Evolutionary conservation across 2,888 invertebrate genomes (phyloP).

Genomic region (Drosophila infuscata): DNA sequence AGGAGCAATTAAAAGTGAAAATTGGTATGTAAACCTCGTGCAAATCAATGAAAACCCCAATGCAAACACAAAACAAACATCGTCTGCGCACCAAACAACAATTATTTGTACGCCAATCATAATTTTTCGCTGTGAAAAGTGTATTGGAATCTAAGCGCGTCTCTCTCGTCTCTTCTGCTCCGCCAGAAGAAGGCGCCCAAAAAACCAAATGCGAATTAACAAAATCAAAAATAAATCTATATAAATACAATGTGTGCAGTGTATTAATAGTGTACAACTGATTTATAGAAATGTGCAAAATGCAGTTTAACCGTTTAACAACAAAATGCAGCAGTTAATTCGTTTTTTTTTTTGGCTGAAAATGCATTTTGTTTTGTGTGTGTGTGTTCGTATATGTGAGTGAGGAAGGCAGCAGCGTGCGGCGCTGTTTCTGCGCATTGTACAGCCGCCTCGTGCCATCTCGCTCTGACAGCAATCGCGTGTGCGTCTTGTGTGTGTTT

Average conservation of each 20-base stretch:
- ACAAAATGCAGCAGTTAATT: conserved; percentile 48
- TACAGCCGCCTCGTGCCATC: conserved; percentile 46
- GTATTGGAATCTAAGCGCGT: conserved; percentile 77
- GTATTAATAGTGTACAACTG: conserved; percentile 18
- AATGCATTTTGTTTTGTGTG: conserved; percentile 65
- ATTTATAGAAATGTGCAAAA: conserved; percentile 7
- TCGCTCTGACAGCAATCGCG: conserved; percentile 56
- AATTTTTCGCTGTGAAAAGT: conserved; percentile 58
- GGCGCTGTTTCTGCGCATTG: conserved; percentile 54
- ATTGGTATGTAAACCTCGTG: conserved; percentile 90
- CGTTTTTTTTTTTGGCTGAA: conserved; percentile 56
- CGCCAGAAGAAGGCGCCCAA: conserved; percentile 34
- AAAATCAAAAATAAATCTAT: conserved; percentile 18
- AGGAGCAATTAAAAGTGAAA: conserved; percentile 97
- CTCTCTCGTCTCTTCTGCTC: conserved; percentile 35
- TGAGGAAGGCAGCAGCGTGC: conserved; percentile 62
- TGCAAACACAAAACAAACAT: conserved; percentile 31
- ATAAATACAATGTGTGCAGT: conserved; percentile 6
- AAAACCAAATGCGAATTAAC: conserved; percentile 30
- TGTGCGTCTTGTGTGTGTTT: conserved; percentile 32
- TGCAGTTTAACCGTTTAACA: conserved; percentile 23
- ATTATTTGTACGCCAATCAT: conserved; percentile 33
- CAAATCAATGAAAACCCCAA: conserved; percentile 56
- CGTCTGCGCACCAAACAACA: conserved; percentile 12
- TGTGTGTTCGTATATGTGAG: conserved; percentile 41